A percentile compares a stretch with the other conserved stretches of the same genome.
These are phyloP conservation scores for Terrapene triunguis DNA, from an alignment of 2,113 vertebrate species.

Conservation along the genomic window DNA sequence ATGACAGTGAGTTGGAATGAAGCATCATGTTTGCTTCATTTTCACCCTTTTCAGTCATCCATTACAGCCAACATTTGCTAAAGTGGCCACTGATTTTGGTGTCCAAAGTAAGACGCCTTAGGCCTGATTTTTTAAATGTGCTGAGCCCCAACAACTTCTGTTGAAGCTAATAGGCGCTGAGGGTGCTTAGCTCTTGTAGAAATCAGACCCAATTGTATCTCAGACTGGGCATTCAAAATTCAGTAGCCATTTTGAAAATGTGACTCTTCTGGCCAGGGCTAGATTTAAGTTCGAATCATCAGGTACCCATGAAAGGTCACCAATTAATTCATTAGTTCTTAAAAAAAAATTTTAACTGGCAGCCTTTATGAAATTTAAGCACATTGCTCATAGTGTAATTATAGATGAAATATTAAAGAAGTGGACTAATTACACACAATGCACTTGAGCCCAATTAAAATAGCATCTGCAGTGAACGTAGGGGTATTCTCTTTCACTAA, in stretches of 20 bases:
- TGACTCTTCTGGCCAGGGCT: neutral
- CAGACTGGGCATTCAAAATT: conserved; percentile 4
- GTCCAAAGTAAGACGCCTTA: accelerated
- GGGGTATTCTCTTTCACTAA: conserved; percentile 79
- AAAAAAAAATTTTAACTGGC: conserved; percentile 34
- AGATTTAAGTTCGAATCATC: neutral
- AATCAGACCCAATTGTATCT: neutral
- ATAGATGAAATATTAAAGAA: conserved; percentile 86
- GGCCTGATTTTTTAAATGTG: neutral
- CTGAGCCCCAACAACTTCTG: neutral
- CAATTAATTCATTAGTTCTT: conserved; percentile 66
- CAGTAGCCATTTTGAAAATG: neutral
- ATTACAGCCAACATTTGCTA: neutral
- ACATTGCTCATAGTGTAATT: conserved; percentile 82
- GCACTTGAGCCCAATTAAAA: conserved; percentile 85
- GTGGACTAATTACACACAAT: conserved; percentile 83
- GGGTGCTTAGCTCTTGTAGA: neutral
- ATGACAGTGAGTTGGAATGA: neutral
- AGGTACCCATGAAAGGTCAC: conserved; percentile 56
- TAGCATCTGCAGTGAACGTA: conserved; percentile 78
- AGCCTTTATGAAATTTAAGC: conserved; percentile 80
- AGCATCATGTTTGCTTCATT: neutral
- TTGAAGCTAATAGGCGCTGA: neutral
- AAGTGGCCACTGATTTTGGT: neutral
- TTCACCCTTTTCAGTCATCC: neutral